Evolutionary conservation across 2,113 vertebrate species (phyloP).

Genomic region (Oncorhynchus keta): DNA sequence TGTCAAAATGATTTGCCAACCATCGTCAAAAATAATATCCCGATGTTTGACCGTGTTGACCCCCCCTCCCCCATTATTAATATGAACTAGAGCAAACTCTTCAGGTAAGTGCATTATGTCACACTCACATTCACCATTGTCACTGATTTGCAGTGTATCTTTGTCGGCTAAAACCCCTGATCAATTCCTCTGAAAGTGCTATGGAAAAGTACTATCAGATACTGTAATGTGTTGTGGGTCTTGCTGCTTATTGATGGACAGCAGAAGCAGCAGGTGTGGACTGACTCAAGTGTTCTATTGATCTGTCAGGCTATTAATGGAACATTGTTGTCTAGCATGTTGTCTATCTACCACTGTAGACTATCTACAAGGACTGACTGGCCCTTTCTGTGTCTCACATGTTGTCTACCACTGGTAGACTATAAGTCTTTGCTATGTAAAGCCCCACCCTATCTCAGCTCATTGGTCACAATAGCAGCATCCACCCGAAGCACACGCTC

Average conservation of each 20-base stretch:
- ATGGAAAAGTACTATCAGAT: constrained; percentile 7
- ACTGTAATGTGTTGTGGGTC: neutral
- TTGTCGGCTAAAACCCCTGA: neutral
- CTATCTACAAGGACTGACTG: neutral
- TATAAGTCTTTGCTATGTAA: too few relatives aligned
- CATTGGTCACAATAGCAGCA: too few relatives aligned
- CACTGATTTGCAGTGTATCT: neutral
- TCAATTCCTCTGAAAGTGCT: constrained; percentile 19
- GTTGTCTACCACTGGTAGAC: constrained; percentile 4
- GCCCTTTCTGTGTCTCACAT: constrained; percentile 5
- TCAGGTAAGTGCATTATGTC: neutral
- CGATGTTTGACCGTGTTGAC: too few relatives aligned
- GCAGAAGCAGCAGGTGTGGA: constrained; percentile 11
- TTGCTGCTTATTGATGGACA: constrained; percentile 31
- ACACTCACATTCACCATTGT: too few relatives aligned
- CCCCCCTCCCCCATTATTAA: too few relatives aligned
- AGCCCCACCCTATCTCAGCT: too few relatives aligned
- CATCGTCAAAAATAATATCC: neutral
- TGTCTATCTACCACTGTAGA: constrained; percentile 15
- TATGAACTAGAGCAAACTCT: neutral
- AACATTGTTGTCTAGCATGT: constrained; percentile 13
- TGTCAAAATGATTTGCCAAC: too few relatives aligned
- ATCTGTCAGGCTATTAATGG: constrained; percentile 38
- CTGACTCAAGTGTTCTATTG: constrained; percentile 26
- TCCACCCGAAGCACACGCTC: too few relatives aligned